Evolutionary conservation across 2,797 vertebrate genomes (phyloP), one percentile per base, ranked within the genome.

Genomic region (Dryobates pubescens): DNA sequence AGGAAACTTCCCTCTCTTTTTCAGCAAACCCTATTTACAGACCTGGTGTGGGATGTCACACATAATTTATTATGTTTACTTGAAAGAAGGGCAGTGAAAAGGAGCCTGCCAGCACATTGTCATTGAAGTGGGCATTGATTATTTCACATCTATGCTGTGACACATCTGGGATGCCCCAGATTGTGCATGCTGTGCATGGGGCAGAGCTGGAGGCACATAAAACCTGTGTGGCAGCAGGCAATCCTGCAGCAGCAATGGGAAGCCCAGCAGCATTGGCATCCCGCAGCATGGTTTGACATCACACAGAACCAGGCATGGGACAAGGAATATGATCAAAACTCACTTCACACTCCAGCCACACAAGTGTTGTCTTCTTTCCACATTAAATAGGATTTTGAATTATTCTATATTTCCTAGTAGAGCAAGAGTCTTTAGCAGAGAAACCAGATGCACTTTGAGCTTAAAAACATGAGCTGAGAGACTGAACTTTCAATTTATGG

Each of bases 201-300:
- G 63, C 75, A 81, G 76, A 58, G 75, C 49, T n/a, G 18, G 49
- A 41, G 57, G 16, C 13, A 77, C 3, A 0, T 2, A 4, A 17
- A 83, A 32, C 59, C 34, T 2, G 0, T 13, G 27, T 1, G 1
- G 36, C 3, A 7, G 34, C 0, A 1, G 75, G 20, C 6, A 2
- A 63, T 57, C 34, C 11, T 4, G 0, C 43, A 81, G 29, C 45
- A 64, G 49, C 1, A 0, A 22, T 1, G 2, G 34, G n/a, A 41
- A 62, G 47, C 34, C 54, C 3, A 0, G 54, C 10, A 4, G 17
- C 2, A 0, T 29, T 26, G 27, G 13, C 17, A 43, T 51, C 69
- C 43, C 4, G 0, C 5, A 7, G 59, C 3, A 1, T 10, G 49
- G 63, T 24, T 51, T 7, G 1, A 45, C 43, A n/a, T 43, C 47